Percentiles rank a stretch among this genome's conserved stretches.
Evolutionary conservation across 2,113 vertebrate genomes (phyloP).

Genomic region (Acanthochromis polyacanthus): DNA sequence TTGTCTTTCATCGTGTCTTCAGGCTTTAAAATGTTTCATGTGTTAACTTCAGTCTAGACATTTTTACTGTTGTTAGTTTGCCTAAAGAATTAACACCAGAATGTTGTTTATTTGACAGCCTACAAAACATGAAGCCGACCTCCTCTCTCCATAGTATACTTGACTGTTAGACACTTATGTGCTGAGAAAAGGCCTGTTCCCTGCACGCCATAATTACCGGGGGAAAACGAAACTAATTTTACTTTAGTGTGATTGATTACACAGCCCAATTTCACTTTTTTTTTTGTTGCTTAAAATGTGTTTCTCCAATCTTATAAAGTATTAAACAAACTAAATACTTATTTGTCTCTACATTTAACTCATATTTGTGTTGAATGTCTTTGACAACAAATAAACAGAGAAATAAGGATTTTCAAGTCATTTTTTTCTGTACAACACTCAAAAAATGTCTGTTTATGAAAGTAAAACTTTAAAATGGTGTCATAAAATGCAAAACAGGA

Average conservation of each 20-base stretch:
- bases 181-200: not conserved
- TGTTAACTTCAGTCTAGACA: not conserved
- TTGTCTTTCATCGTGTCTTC: conserved; percentile 5
- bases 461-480: no score
- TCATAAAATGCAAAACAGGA: no score
- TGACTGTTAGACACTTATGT: not conserved
- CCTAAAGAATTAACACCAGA: not conserved
- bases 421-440: not conserved
- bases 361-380: not conserved
- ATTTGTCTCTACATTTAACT: not conserved
- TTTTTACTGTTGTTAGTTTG: not conserved
- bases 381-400: not conserved
- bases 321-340: not conserved
- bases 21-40: conserved; percentile 11
- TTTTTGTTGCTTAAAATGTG: no score
- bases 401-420: not conserved
- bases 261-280: no score
- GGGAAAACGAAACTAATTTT: not conserved
- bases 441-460: no score
- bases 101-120: not conserved
- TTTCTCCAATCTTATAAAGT: no score
- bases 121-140: not conserved
- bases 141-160: not conserved
- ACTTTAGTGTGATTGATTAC: not conserved
- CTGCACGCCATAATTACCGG: not conserved